Percentiles rank a stretch among this genome's conserved stretches.
phyloP scores from a whole-genome alignment of 2,888 invertebrate species.

The Resseliella maxima region DNA sequence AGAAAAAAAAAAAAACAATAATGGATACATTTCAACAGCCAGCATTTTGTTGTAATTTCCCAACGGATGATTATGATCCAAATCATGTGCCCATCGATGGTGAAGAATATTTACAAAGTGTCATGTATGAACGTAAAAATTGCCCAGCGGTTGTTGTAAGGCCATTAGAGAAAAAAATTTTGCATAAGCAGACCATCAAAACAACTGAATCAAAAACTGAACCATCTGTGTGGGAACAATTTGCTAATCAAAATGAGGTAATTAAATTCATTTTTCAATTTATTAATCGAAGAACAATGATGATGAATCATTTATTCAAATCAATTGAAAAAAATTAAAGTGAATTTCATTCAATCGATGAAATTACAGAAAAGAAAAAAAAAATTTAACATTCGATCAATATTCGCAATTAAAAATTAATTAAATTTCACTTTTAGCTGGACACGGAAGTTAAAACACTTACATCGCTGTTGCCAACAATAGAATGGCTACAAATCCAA shows the following conservation, averaged over 20 bases:
- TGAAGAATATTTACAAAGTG: slow-evolving; percentile 50
- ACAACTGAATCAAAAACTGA: background rate
- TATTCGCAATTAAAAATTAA: background rate
- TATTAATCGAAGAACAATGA: background rate
- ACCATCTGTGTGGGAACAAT: slow-evolving; percentile 6
- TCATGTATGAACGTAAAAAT: slow-evolving; percentile 30
- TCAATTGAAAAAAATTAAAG: too few species aligned
- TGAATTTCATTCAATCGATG: too few species aligned
- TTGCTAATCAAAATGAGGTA: background rate
- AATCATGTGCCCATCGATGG: slow-evolving; percentile 25
- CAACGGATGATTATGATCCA: slow-evolving; percentile 39
- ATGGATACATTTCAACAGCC: slow-evolving; percentile 64
- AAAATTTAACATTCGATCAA: too few species aligned
- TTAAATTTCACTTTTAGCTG: slow-evolving; percentile 57
- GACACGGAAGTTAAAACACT: slow-evolving; percentile 60
- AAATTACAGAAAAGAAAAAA: too few species aligned
- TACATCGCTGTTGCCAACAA: slow-evolving; percentile 63
- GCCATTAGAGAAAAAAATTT: background rate
- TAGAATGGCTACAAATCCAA: slow-evolving; percentile 65
- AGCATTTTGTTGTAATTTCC: slow-evolving; percentile 62
- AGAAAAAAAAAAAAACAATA: too few species aligned
- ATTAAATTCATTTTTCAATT: too few species aligned
- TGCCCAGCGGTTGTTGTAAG: slow-evolving; percentile 40
- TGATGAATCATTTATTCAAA: background rate
- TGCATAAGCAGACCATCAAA: too few species aligned